phyloP scores from a whole-genome alignment of 1,140 invertebrate species.

The Pantala flavescens region DNA sequence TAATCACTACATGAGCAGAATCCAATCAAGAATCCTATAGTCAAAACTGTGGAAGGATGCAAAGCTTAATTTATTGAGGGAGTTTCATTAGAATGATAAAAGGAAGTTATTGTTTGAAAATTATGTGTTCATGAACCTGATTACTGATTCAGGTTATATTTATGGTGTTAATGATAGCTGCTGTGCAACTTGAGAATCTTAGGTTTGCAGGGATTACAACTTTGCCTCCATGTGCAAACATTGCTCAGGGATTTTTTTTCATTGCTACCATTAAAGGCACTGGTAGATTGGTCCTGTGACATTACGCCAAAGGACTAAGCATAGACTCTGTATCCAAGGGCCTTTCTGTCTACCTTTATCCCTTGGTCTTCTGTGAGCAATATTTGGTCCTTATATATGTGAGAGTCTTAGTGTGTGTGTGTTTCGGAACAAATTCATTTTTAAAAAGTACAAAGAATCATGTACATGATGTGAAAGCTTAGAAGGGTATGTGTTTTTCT shows the following conservation, averaged over 20 bases:
- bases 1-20: background rate
- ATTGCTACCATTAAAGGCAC: background rate
- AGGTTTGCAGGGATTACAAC: background rate
- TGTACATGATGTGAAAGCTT: background rate
- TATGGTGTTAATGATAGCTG: conserved; percentile 5
- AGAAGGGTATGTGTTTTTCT: background rate
- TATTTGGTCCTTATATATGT: background rate
- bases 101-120: background rate
- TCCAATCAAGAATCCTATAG: background rate
- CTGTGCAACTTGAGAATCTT: background rate
- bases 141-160: background rate
- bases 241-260: conserved; percentile 1
- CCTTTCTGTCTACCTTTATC: background rate
- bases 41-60: background rate
- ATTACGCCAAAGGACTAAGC: background rate
- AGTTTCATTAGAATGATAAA: background rate
- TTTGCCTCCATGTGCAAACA: background rate
- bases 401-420: background rate
- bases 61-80: background rate
- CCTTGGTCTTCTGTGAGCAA: background rate
- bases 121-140: background rate
- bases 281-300: background rate
- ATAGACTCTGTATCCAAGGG: background rate
- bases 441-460: background rate
- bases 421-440: background rate